Percentiles rank a stretch among this genome's conserved stretches.
Conservation (phyloP, 2,113 vertebrate species). For the Numenius arquata region DNA sequence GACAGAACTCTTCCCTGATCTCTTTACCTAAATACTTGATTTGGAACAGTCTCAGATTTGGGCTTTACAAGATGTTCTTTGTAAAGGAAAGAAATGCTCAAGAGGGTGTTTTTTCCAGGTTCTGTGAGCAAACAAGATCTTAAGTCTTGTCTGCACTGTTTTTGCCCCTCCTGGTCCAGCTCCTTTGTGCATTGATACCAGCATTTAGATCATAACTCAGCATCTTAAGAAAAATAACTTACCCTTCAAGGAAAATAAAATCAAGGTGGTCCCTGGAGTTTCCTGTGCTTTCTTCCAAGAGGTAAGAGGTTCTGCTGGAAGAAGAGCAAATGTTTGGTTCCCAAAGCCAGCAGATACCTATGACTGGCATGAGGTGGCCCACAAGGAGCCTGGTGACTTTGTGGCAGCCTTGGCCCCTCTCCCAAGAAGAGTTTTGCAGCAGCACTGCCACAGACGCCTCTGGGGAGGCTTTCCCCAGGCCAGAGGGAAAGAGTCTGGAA, state of each 20-base stretch:
- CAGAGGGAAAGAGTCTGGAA: not conserved
- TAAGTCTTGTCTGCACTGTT: not conserved
- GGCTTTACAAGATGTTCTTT: not conserved
- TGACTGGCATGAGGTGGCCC: not conserved
- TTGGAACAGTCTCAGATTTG: not conserved
- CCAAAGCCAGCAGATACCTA: not conserved
- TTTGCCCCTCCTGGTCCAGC: not conserved
- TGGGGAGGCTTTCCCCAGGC: not conserved
- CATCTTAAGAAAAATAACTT: not conserved
- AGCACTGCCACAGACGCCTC: accelerated
- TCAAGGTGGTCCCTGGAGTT: not conserved
- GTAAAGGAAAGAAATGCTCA: not conserved
- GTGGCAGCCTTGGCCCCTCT: not conserved
- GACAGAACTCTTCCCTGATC: not conserved
- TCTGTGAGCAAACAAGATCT: not conserved
- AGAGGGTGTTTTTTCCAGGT: not conserved
- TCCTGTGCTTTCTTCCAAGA: not conserved
- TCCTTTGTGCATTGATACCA: not conserved
- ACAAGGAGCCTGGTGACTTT: not conserved
- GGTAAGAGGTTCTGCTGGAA: not conserved
- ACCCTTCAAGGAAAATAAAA: not conserved
- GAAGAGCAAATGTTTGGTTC: not conserved
- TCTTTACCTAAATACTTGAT: not conserved
- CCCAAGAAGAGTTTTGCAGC: not conserved
- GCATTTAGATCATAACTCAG: not conserved